Evolutionary conservation across 1,140 invertebrate genomes (phyloP).

Genomic region (Uloborus diversus): DNA sequence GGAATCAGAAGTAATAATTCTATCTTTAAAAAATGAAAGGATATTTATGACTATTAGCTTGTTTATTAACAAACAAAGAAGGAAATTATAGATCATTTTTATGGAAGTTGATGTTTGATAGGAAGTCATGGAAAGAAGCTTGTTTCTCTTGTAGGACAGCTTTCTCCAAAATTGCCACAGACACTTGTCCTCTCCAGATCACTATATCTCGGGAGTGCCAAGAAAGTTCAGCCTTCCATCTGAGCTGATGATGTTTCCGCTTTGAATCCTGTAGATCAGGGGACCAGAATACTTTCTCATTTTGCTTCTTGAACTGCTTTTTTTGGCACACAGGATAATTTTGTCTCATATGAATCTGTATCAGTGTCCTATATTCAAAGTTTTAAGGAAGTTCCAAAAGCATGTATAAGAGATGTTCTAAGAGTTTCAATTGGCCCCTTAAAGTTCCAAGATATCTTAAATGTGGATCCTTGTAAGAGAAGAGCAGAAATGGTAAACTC

Average conservation of each 20-base stretch:
- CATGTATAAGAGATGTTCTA: background rate
- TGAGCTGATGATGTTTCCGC: background rate
- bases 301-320: background rate
- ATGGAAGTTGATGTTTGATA: background rate
- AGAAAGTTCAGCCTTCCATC: background rate
- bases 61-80: background rate
- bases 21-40: background rate
- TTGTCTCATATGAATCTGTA: background rate
- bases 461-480: background rate
- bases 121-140: background rate
- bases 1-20: background rate
- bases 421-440: background rate
- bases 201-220: background rate
- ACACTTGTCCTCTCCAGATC: background rate
- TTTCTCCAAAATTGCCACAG: conserved; percentile 2
- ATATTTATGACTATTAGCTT: background rate
- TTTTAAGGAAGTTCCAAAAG: background rate
- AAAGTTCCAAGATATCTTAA: background rate
- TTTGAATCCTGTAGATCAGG: background rate
- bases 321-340: conserved; percentile 1
- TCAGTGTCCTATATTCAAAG: background rate
- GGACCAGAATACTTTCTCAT: background rate
- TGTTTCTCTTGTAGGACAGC: background rate
- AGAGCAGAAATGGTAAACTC: background rate
- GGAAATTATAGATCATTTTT: background rate